Evolutionary conservation across 2,113 vertebrate genomes (phyloP).

Genomic region (Petromus typicus): DNA sequence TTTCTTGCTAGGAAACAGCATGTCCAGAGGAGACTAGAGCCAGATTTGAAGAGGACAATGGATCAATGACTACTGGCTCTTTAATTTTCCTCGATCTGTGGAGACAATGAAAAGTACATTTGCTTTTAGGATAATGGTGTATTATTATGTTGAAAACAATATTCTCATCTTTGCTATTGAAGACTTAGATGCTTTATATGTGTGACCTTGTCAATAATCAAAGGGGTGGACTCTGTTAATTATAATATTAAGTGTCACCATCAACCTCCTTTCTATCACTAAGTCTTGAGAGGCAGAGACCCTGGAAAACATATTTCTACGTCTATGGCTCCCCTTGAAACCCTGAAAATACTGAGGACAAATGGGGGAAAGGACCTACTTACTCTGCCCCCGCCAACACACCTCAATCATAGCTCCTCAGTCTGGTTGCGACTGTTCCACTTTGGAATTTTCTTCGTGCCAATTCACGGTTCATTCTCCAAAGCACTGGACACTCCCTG

Average conservation of each 20-base stretch:
- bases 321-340: background rate
- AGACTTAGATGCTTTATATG: background rate
- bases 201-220: background rate
- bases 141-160: background rate
- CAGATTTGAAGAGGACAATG: background rate
- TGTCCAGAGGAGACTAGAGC: background rate
- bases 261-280: background rate
- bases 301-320: background rate
- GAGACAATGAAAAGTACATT: background rate
- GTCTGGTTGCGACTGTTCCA: too few species aligned
- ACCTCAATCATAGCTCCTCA: background rate
- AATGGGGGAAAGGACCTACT: background rate
- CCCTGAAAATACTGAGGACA: background rate
- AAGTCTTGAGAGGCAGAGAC: background rate
- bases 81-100: background rate
- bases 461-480: too few species aligned
- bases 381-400: background rate
- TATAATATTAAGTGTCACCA: background rate
- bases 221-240: too few species aligned
- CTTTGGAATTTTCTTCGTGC: background rate
- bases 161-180: background rate
- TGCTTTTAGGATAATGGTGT: background rate
- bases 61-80: background rate
- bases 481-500: too few species aligned
- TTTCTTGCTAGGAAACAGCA: background rate